Conservation (phyloP, 2,888 invertebrate species). For the Eurytoma adleriae region DNA sequence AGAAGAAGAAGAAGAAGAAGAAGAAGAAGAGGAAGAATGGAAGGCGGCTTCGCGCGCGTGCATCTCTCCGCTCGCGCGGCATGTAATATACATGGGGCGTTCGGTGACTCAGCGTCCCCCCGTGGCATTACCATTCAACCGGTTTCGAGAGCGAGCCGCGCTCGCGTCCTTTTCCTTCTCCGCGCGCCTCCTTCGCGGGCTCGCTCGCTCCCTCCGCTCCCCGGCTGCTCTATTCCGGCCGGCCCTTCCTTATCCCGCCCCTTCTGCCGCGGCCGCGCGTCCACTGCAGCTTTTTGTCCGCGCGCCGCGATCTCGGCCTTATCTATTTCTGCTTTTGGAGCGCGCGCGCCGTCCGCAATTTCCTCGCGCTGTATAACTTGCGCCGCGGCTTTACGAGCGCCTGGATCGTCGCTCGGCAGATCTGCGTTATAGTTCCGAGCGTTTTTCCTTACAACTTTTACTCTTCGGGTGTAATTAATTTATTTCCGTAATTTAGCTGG, state of each 20-base stretch:
- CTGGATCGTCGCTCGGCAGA: no score
- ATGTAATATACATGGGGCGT: slow-evolving; percentile 59
- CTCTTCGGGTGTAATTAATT: slow-evolving; percentile 7
- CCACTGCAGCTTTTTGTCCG: no score
- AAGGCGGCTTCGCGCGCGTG: slow-evolving; percentile 34
- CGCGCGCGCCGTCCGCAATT: no score
- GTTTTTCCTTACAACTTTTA: no score
- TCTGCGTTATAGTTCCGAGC: no score
- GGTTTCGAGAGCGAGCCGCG: slow-evolving; percentile 56
- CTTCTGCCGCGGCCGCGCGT: neutral
- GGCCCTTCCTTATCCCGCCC: neutral
- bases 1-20: neutral
- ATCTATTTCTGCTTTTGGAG: no score
- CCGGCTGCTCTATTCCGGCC: slow-evolving; percentile 11
- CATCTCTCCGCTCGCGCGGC: slow-evolving; percentile 45
- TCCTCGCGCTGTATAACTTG: no score
- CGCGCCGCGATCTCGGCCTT: no score
- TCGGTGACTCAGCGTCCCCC: slow-evolving; percentile 59
- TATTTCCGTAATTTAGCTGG: no score
- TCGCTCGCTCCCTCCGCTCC: slow-evolving; percentile 1
- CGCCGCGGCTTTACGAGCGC: no score
- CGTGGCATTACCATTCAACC: slow-evolving; percentile 65
- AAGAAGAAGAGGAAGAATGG: slow-evolving; percentile 29
- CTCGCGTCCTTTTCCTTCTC: slow-evolving; percentile 1
- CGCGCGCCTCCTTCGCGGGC: neutral